Evolutionary conservation across 2,797 vertebrate genomes (phyloP).

Genomic region (Anniella stebbinsi): DNA sequence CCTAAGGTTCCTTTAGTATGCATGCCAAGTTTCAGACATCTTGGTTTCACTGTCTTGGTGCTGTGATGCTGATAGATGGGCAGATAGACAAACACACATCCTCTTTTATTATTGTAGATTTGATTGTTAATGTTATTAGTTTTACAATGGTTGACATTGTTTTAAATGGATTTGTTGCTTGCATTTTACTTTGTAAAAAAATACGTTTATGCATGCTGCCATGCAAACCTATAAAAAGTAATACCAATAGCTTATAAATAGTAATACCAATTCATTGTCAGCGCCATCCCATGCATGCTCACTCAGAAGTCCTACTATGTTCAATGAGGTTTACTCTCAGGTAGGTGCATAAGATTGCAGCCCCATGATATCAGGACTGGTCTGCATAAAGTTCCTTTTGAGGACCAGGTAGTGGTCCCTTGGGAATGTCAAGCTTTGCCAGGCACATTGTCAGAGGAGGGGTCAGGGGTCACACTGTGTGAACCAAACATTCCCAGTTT

Average conservation of each 20-base stretch:
- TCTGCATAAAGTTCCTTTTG: not conserved
- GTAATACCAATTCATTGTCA: not conserved
- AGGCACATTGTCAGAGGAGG: too few species aligned
- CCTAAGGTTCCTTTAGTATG: too few species aligned
- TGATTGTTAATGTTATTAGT: not conserved
- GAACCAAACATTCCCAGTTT: not conserved
- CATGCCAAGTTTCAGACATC: too few species aligned
- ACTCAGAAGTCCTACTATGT: not conserved
- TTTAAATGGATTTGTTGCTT: not conserved
- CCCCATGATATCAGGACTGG: not conserved
- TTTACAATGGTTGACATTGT: not conserved
- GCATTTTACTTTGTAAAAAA: not conserved
- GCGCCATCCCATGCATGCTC: not conserved
- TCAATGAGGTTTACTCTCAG: not conserved
- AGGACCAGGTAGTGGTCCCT: not conserved
- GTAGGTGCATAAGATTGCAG: not conserved
- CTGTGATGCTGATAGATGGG: too few species aligned
- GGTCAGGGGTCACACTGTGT: not conserved
- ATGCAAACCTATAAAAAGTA: not conserved
- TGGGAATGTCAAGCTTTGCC: not conserved
- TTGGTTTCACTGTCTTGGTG: too few species aligned
- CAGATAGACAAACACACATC: not conserved
- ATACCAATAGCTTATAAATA: too few species aligned
- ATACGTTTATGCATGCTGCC: not conserved
- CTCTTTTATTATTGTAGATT: not conserved